A percentile compares a stretch with the other conserved stretches of the same genome.
These are phyloP conservation scores for Radopholus similis DNA, from an alignment of 1,140 invertebrate species.

Conservation along the genomic window DNA sequence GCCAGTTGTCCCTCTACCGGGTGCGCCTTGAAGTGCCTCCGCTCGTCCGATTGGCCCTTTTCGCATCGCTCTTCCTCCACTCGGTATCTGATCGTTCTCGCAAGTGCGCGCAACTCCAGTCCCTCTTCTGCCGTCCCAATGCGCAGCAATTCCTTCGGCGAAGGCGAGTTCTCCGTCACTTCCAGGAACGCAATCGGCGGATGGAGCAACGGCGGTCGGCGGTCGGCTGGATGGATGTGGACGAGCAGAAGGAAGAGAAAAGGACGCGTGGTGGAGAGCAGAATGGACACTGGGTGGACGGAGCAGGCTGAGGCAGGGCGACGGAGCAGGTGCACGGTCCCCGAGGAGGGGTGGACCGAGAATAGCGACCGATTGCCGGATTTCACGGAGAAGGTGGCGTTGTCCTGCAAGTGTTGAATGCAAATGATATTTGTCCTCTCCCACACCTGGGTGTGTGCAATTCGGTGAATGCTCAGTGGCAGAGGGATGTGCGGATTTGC, in stretches of 20 bases:
- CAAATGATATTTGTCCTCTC: not conserved
- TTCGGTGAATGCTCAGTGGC: not conserved
- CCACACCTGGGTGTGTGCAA: not conserved
- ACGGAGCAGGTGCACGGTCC: not conserved
- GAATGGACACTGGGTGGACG: not conserved
- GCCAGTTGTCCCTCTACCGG: not conserved
- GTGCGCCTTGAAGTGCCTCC: not conserved
- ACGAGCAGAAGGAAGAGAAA: not conserved
- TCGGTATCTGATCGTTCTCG: no score
- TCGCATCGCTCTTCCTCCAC: not conserved
- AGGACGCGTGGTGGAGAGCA: not conserved
- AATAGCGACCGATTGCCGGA: not conserved
- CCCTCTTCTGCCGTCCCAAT: not conserved
- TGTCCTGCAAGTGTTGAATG: not conserved
- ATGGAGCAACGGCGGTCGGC: no score
- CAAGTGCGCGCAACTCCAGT: not conserved
- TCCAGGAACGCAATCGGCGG: no score
- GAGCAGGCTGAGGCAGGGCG: not conserved
- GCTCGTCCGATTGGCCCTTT: not conserved
- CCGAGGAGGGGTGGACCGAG: not conserved
- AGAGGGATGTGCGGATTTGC: not conserved
- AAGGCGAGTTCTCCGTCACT: not conserved
- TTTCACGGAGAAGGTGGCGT: not conserved
- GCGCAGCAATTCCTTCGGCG: not conserved
- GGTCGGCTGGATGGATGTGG: no score